These are phyloP conservation scores for Limenitis camilla DNA, from an alignment of 2,888 invertebrate species.

Conservation along the genomic window DNA sequence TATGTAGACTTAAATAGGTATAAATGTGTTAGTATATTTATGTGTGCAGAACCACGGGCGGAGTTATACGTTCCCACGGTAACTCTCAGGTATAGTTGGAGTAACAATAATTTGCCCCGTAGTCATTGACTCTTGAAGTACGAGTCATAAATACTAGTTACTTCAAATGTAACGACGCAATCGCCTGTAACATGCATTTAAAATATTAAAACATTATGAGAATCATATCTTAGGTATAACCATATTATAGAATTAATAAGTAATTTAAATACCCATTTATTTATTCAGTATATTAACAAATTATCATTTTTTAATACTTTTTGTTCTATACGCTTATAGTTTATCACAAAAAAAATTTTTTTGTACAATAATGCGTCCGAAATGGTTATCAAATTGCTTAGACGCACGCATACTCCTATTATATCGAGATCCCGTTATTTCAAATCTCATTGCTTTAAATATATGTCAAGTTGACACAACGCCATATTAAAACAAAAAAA, in stretches of 20 bases:
- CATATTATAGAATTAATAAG: not conserved
- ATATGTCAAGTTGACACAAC: not conserved
- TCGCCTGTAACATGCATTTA: slow-evolving; percentile 22
- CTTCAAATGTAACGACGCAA: slow-evolving; percentile 27
- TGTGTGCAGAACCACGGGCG: slow-evolving; percentile 36
- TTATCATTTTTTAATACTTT: not conserved
- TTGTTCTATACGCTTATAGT: too few relatives aligned
- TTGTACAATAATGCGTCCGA: too few relatives aligned
- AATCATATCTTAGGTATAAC: too few relatives aligned
- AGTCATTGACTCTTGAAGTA: slow-evolving; percentile 44
- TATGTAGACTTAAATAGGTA: slow-evolving; percentile 16
- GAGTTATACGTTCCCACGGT: slow-evolving; percentile 56
- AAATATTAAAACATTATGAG: slow-evolving; percentile 6
- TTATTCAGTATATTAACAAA: too few relatives aligned
- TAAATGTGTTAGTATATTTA: slow-evolving; percentile 3
- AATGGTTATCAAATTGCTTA: too few relatives aligned
- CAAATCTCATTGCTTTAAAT: not conserved
- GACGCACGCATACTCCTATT: too few relatives aligned
- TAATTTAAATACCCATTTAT: too few relatives aligned
- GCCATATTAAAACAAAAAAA: slow-evolving; percentile 3
- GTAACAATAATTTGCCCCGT: slow-evolving; percentile 50
- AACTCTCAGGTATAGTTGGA: slow-evolving; percentile 41
- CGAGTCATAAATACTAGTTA: slow-evolving; percentile 34
- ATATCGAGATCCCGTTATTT: too few relatives aligned
- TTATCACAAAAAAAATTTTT: too few relatives aligned